Evolutionary conservation across 2,113 vertebrate species (phyloP).

Genomic region (Atrichornis clamosus): DNA sequence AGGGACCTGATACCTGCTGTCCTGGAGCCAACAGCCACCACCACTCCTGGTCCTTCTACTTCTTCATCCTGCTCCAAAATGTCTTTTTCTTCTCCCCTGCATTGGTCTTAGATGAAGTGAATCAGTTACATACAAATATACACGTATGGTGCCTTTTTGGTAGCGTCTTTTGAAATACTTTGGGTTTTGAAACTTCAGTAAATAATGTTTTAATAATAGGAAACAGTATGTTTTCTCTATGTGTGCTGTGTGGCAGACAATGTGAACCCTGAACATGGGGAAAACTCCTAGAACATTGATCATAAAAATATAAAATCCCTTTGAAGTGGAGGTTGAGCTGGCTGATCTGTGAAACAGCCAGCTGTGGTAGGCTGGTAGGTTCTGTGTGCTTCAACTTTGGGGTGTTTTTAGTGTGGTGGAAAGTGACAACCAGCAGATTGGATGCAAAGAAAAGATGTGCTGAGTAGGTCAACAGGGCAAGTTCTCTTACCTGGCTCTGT

Average conservation of each 20-base stretch:
- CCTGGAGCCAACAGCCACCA: not conserved
- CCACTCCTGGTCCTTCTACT: not conserved
- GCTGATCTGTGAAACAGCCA: not conserved
- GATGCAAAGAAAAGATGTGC: not conserved
- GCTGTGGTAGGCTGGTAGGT: not conserved
- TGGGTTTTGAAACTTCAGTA: not conserved
- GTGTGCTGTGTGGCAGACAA: not conserved
- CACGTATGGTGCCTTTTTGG: not conserved
- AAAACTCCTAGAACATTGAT: not conserved
- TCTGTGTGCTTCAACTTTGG: not conserved
- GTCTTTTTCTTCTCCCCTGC: not conserved
- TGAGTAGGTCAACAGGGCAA: not conserved
- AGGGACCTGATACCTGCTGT: not conserved
- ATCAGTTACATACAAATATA: not conserved
- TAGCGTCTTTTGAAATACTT: slow-evolving; percentile 19
- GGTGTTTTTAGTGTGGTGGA: not conserved
- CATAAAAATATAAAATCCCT: not conserved
- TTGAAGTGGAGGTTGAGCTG: not conserved
- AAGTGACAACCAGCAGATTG: not conserved
- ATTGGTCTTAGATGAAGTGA: slow-evolving; percentile 15
- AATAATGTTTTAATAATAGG: not conserved
- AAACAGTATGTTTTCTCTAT: not conserved
- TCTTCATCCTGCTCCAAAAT: not conserved
- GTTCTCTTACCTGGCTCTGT: not conserved
- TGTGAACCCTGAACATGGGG: not conserved